Conservation (phyloP, 2,797 vertebrate species). For the Tapera naevia region DNA sequence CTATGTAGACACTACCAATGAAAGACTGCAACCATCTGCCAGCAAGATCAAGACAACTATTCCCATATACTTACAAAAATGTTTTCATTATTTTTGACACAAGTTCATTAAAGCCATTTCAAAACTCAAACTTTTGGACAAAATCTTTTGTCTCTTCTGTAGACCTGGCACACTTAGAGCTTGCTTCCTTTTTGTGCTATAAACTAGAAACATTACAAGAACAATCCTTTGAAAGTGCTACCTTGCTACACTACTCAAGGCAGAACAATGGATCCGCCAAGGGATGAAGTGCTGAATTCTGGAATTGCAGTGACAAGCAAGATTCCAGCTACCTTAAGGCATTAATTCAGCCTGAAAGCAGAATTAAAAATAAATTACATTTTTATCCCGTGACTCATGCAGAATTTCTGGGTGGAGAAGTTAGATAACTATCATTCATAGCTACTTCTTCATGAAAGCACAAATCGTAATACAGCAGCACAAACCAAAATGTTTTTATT, state of each 20-base stretch:
- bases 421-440: background rate
- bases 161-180: background rate
- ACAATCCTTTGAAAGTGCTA: background rate
- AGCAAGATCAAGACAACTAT: background rate
- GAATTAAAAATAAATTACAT: constrained; percentile 10
- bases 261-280: background rate
- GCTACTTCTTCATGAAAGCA: background rate
- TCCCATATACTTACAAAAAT: background rate
- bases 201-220: background rate
- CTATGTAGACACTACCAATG: background rate
- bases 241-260: background rate
- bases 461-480: background rate
- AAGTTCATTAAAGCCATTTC: background rate
- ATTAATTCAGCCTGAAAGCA: constrained; percentile 42
- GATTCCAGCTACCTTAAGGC: background rate
- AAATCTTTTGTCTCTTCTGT: background rate
- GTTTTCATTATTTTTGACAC: background rate
- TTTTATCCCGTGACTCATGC: background rate
- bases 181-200: background rate
- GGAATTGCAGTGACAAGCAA: background rate
- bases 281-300: background rate
- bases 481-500: background rate
- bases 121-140: background rate
- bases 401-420: background rate
- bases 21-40: background rate